Conservation (phyloP, 2,113 vertebrate species). For the Mobula birostris region DNA sequence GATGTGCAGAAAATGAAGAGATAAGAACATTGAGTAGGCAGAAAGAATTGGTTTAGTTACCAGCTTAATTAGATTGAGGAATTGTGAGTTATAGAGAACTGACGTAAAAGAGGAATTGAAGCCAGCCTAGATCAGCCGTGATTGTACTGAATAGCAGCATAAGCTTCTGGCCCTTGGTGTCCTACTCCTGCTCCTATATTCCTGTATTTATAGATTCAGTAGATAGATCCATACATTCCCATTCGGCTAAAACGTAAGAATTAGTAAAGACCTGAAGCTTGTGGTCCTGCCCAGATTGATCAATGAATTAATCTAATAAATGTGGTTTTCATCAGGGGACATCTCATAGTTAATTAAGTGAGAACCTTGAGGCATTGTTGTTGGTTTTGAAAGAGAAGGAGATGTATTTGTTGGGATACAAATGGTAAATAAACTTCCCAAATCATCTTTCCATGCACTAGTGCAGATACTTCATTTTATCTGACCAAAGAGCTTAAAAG, state of each 20-base stretch:
- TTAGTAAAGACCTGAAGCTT: background rate
- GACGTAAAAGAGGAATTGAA: too few species aligned
- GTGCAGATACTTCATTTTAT: background rate
- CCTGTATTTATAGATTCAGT: background rate
- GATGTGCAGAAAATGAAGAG: too few species aligned
- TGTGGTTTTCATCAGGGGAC: constrained; percentile 14
- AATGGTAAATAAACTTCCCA: constrained; percentile 23
- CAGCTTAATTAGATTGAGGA: too few species aligned
- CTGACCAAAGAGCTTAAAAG: background rate
- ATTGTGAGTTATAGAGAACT: too few species aligned
- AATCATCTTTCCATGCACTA: background rate
- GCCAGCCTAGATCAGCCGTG: too few species aligned
- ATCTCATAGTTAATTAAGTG: constrained; percentile 19
- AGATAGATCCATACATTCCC: background rate
- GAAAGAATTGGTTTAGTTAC: too few species aligned
- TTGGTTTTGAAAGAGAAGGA: constrained; percentile 8
- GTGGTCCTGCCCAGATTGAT: background rate
- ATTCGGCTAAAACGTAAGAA: background rate
- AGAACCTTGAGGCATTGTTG: constrained; percentile 30
- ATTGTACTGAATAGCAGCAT: too few species aligned
- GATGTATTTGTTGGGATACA: constrained; percentile 20
- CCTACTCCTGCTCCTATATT: too few species aligned
- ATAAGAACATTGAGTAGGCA: too few species aligned
- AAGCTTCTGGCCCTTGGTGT: too few species aligned
- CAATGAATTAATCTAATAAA: background rate